Percentiles rank a stretch among this genome's conserved stretches.
These are phyloP conservation scores for Dryobotodes eremita DNA, from an alignment of 2,888 invertebrate genomes.

Conservation along the genomic window DNA sequence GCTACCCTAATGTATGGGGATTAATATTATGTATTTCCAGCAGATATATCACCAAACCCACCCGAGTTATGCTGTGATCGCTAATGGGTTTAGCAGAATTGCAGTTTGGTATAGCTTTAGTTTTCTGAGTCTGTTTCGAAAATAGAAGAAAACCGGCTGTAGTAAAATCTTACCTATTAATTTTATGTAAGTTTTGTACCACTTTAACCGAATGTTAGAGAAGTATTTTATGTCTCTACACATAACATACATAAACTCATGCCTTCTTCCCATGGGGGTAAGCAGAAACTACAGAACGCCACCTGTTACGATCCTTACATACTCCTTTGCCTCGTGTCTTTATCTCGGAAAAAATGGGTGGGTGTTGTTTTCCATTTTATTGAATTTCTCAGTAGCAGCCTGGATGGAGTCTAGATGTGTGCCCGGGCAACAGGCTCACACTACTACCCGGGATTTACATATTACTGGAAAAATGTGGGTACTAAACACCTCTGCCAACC, in stretches of 20 bases:
- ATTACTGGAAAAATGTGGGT: background rate
- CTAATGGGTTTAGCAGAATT: constrained; percentile 16
- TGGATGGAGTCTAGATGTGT: background rate
- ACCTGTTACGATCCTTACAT: no score
- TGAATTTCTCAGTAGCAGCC: background rate
- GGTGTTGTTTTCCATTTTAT: background rate
- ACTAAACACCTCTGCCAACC: background rate
- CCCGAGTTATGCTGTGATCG: constrained; percentile 18
- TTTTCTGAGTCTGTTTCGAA: background rate
- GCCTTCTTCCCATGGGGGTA: no score
- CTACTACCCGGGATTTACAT: background rate
- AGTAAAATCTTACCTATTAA: background rate
- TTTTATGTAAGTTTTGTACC: background rate
- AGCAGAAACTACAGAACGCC: no score
- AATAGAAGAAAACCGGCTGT: background rate
- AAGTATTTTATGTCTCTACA: background rate
- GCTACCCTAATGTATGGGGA: constrained; percentile 47
- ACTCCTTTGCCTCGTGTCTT: no score
- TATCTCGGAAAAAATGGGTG: background rate
- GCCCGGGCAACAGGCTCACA: no score
- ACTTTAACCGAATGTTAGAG: background rate
- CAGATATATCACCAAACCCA: constrained; percentile 45
- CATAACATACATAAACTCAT: no score
- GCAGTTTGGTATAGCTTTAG: background rate
- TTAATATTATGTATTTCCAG: constrained; percentile 49